These are phyloP conservation scores for Pogonus chalceus DNA, from an alignment of 1,140 invertebrate genomes.

Conservation along the genomic window DNA sequence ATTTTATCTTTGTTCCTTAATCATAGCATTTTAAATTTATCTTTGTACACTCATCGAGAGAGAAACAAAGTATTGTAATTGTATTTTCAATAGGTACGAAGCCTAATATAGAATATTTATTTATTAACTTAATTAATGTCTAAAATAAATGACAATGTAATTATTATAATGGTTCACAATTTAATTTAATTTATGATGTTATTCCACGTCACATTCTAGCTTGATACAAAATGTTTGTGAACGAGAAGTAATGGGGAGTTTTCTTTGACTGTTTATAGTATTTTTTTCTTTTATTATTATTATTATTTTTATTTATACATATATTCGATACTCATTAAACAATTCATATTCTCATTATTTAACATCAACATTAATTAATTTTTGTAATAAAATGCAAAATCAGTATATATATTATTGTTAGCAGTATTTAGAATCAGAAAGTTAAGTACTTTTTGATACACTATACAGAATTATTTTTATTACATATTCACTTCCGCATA, in stretches of 20 bases:
- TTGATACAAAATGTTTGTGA: too few relatives aligned
- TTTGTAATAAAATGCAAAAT: background rate
- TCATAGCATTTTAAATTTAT: background rate
- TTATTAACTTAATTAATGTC: background rate
- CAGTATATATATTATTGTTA: background rate
- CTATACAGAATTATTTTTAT: slow-evolving; percentile 1
- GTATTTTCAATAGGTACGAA: background rate
- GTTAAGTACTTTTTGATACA: slow-evolving; percentile 4
- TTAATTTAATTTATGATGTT: background rate
- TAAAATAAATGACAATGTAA: background rate
- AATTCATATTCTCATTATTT: too few relatives aligned
- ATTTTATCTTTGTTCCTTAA: background rate
- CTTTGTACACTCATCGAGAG: background rate
- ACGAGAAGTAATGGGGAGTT: too few relatives aligned
- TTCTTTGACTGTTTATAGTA: background rate
- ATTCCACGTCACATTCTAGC: background rate
- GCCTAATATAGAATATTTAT: background rate
- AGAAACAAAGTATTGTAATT: background rate
- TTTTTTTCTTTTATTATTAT: background rate
- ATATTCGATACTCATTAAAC: too few relatives aligned
- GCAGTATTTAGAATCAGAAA: background rate
- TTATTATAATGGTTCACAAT: background rate
- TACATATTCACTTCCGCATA: slow-evolving; percentile 1
- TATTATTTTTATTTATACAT: background rate
- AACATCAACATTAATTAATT: too few relatives aligned